A percentile compares a stretch with the other conserved stretches of the same genome.
phyloP scores from a whole-genome alignment of 2,113 vertebrate species.

The Callospermophilus lateralis region DNA sequence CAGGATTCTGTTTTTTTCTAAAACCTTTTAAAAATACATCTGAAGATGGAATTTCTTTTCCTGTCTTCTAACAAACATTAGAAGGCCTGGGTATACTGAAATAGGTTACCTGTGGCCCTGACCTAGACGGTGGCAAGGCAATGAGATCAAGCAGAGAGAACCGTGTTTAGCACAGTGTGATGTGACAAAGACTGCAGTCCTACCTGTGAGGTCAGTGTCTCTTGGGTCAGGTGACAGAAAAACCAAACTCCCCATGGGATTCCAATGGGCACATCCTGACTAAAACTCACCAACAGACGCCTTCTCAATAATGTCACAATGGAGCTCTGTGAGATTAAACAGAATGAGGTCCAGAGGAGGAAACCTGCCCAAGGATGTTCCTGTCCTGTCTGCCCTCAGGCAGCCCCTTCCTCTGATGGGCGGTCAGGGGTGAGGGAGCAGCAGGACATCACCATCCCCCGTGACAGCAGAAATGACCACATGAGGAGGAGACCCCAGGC shows the following conservation, averaged over 20 bases:
- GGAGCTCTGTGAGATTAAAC: neutral
- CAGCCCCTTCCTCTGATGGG: neutral
- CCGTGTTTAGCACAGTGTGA: neutral
- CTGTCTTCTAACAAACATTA: neutral
- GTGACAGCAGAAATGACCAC: neutral
- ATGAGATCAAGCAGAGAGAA: neutral
- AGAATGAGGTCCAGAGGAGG: neutral
- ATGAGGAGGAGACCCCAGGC: neutral
- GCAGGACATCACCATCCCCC: neutral
- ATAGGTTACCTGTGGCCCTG: neutral
- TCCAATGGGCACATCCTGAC: neutral
- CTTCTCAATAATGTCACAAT: neutral
- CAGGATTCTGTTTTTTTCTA: neutral
- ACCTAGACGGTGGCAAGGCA: neutral
- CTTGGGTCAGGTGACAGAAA: neutral
- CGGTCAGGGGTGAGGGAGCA: neutral
- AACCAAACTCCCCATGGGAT: neutral
- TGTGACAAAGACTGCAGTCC: neutral
- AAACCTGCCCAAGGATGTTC: neutral
- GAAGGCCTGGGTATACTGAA: neutral
- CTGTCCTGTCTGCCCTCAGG: neutral
- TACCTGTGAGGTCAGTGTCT: neutral
- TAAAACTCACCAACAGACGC: neutral
- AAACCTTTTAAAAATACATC: constrained; percentile 1
- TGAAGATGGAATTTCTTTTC: neutral